Base-by-base conservation (phyloP, 2,797 vertebrate genomes). In the Garrulus glandarius region DNA sequence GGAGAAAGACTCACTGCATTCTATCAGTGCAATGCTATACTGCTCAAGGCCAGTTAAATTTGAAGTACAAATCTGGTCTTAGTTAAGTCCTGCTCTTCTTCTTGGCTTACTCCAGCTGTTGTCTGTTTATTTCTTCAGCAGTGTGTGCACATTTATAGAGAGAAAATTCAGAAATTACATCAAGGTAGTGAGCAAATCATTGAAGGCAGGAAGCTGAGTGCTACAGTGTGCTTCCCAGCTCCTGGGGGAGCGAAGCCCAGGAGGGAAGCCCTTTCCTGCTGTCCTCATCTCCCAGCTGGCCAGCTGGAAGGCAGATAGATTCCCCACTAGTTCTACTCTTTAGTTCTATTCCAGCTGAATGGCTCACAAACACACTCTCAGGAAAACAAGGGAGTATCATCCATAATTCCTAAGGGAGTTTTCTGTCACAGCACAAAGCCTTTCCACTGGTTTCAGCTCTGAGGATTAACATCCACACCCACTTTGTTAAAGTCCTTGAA, bases 131-230 rank as follows among this genome's bases (percentile, higher is more conserved):
- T 69, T 84, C n/a, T 65, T 68, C 29, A 64, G 41, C 32, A 71
- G 7, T 19, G 17, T 46, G 30, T 57, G 32, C 30, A 36, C 23
- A 3, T 7, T 13, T 20, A 17, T 3, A 37, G 14, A 53, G 55
- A 53, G 36, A 44, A 72, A 93, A 85, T 10, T 57, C 24, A n/a
- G 61, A 47, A 71, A 37, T 50, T 29, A 1, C 7, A 6, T 37
- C 39, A 29, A 8, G 18, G 10, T 14, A 50, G 18, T 5, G 5
- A 75, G 39, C 12, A 75, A 50, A 43, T 29, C 3, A 1, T 0
- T 53, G 57, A 55, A 82, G 37, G 39, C 20, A 65, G 16, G 23
- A 20, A 37, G 43, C 7, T 13, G 44, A 47, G 32, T 29, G 27
- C 4, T 10, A 10, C 11, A 0, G 6, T 86, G 10, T 6, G 11